Conservation (phyloP, 2,797 vertebrate species). For the Australoheros facetus region DNA sequence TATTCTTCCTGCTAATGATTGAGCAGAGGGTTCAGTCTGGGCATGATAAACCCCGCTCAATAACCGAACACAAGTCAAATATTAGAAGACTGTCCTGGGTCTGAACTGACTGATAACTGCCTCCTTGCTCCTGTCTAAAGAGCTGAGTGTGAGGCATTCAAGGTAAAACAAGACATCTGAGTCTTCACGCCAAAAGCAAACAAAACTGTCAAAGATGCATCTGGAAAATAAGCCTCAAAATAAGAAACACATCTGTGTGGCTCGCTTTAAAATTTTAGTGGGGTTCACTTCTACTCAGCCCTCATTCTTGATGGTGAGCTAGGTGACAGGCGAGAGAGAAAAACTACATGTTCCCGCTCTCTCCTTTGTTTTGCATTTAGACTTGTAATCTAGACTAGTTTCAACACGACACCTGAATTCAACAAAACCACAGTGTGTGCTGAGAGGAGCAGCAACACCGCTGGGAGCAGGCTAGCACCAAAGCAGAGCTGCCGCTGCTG, state of each 20-base stretch:
- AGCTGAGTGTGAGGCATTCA: not conserved
- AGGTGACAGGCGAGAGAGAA: constrained; percentile 64
- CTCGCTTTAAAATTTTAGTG: constrained; percentile 38
- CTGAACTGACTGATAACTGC: not conserved
- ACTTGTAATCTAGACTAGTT: constrained; percentile 45
- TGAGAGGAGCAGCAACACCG: constrained; percentile 16
- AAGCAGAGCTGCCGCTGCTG: constrained; percentile 46
- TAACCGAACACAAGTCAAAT: constrained; percentile 26
- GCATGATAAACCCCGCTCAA: constrained; percentile 38
- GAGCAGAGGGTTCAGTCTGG: constrained; percentile 16
- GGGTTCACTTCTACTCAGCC: constrained; percentile 85
- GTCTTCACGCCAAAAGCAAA: not conserved
- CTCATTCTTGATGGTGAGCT: constrained; percentile 79
- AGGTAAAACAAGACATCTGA: not conserved
- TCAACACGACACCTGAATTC: constrained; percentile 67
- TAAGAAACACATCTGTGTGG: not conserved
- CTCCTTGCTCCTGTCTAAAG: not conserved
- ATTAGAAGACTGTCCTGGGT: not conserved
- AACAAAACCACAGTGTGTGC: constrained; percentile 45
- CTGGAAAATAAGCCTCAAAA: not conserved
- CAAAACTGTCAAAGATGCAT: not conserved
- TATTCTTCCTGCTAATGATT: constrained; percentile 47
- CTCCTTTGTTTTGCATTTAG: constrained; percentile 29
- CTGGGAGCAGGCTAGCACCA: constrained; percentile 40
- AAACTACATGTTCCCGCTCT: constrained; percentile 42